phyloP scores from a whole-genome alignment of 1,140 invertebrate species.

The Trichomalopsis sarcophagae region DNA sequence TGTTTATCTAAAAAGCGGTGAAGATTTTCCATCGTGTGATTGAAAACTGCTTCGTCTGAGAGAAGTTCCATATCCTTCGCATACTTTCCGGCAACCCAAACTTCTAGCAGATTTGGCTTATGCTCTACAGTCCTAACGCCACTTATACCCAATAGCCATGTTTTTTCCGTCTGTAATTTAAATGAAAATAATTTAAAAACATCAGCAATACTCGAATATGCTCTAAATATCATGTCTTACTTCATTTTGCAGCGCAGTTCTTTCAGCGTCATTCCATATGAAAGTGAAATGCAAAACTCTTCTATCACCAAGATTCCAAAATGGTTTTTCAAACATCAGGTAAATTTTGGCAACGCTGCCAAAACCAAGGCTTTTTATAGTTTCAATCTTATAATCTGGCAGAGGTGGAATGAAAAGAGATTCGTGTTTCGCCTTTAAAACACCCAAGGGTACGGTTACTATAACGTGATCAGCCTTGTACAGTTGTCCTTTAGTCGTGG shows the following conservation, averaged over 20 bases:
- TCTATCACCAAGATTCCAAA: constrained; percentile 75
- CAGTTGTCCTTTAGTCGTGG: constrained; percentile 62
- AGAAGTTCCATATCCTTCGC: constrained; percentile 76
- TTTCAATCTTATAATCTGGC: constrained; percentile 62
- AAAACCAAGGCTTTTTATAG: constrained; percentile 71
- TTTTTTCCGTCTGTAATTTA: constrained; percentile 61
- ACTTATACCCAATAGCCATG: constrained; percentile 79
- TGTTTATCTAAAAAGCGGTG: constrained; percentile 68
- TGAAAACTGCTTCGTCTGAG: constrained; percentile 70
- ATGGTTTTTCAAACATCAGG: constrained; percentile 78
- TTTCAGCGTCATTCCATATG: constrained; percentile 75
- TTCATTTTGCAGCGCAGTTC: constrained; percentile 47
- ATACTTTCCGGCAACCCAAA: constrained; percentile 76
- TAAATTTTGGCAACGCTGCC: constrained; percentile 82
- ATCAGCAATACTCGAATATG: too few relatives aligned
- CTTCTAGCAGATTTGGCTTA: constrained; percentile 80
- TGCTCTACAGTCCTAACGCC: constrained; percentile 80
- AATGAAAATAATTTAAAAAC: background rate
- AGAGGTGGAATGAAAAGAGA: constrained; percentile 69
- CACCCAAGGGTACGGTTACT: constrained; percentile 72
- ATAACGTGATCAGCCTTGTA: constrained; percentile 72
- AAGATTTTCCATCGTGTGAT: constrained; percentile 69
- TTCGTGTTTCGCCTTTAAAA: constrained; percentile 68
- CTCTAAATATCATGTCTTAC: background rate
- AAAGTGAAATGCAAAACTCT: constrained; percentile 72